Evolutionary conservation across 2,797 vertebrate genomes (phyloP), one percentile per base, ranked within the genome.

Genomic region (Glyptemys insculpta): DNA sequence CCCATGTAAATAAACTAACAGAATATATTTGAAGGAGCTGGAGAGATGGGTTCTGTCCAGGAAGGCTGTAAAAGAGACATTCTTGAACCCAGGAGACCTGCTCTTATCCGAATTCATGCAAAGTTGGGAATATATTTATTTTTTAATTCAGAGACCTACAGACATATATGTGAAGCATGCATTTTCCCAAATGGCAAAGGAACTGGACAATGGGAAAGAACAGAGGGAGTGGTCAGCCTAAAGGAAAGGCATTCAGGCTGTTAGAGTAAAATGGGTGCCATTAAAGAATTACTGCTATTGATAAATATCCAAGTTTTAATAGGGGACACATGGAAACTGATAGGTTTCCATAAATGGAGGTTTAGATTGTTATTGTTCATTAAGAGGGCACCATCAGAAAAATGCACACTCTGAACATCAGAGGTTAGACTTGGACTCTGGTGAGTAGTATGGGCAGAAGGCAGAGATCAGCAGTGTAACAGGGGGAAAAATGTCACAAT

Each of bases 11-110:
- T 44, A 47, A 92, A 1, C 2, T 15, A 81, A 27, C 11, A 72
- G 83, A 89, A 79, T 29, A 88, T 14, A 62, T 62, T 14, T 62
- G 57, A 92, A 96, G 81, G 62, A 25, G 78, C 19, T 14, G 85
- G 94, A 62, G 14, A 8, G 54, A 91, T 94, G 93, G 59, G 53
- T 47, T 25, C 14, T 6, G 31, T 54, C 14, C 5, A 1, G 29
- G 53, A 85, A 47, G 81, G 41, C 41, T 1, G 44, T 15, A n/a
- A 23, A 52, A 85, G 34, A 31, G 52, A 54, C n/a, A 19, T 8
- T 89, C 8, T 44, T 49, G 25, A 87, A 29, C 21, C 18, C 19
- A 19, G 3, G 16, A 92, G 15, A 37, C 53, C 50, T 23, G 19
- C 5, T 62, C 89, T 15, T 25, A 85, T 53, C 16, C 1, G 1